Percentiles rank a stretch among this genome's conserved stretches.
Evolutionary conservation across 1,140 invertebrate species (phyloP).

Genomic region (Cydia amplana): DNA sequence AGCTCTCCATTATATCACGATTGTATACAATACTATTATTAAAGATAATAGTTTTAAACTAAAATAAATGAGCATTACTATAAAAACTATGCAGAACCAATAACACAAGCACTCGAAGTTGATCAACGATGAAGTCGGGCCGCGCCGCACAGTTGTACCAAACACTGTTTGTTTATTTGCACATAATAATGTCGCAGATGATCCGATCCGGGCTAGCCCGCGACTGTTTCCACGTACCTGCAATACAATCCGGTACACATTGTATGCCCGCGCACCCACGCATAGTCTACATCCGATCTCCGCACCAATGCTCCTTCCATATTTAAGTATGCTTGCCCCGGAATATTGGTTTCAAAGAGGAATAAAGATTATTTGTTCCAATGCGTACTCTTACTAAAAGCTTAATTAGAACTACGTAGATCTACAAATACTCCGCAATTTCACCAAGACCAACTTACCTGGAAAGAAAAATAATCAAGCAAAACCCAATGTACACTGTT

Average conservation of each 20-base stretch:
- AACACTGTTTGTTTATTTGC: constrained; percentile 12
- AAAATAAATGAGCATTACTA: too few species aligned
- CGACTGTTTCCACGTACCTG: background rate
- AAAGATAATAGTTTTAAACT: too few species aligned
- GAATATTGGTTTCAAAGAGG: background rate
- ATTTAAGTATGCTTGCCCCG: background rate
- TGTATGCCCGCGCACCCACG: background rate
- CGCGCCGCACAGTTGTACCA: background rate
- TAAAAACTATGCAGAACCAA: background rate
- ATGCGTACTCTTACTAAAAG: background rate
- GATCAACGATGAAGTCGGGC: background rate
- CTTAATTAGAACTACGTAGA: background rate
- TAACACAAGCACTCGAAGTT: background rate
- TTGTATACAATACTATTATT: too few species aligned
- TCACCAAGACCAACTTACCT: constrained; percentile 54
- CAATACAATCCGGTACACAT: background rate
- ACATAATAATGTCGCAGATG: constrained; percentile 24
- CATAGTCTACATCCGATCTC: background rate
- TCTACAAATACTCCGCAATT: constrained; percentile 40
- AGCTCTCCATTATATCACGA: too few species aligned
- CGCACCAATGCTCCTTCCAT: background rate
- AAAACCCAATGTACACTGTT: too few species aligned
- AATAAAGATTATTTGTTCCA: background rate
- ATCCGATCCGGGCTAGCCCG: background rate
- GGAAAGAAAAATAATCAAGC: too few species aligned